Conservation (phyloP, 2,797 vertebrate species). For the Dryobates pubescens region DNA sequence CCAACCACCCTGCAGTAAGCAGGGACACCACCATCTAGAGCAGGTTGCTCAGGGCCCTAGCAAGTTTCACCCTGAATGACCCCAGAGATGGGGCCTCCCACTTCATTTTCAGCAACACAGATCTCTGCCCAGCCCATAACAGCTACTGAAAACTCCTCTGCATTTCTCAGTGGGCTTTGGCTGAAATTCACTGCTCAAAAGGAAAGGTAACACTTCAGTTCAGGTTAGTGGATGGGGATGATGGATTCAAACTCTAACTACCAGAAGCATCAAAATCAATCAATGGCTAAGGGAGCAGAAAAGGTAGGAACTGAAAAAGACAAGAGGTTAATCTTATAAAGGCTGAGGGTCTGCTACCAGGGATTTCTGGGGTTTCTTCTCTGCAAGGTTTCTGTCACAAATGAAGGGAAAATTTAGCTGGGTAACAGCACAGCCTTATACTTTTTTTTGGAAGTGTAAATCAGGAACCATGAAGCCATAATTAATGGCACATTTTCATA, state of each 20-base stretch:
- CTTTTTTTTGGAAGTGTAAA: neutral
- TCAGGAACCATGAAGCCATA: constrained; percentile 26
- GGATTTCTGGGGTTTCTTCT: neutral
- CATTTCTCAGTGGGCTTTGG: neutral
- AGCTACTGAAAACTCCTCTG: neutral
- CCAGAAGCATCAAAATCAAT: neutral
- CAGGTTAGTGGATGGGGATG: neutral
- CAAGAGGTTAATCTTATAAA: neutral
- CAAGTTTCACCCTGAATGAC: too few species aligned
- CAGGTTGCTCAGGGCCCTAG: too few species aligned
- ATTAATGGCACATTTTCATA: constrained; percentile 32
- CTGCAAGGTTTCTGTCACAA: neutral
- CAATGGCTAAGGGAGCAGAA: neutral
- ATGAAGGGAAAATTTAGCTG: neutral
- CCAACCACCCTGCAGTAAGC: too few species aligned
- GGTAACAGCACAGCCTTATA: neutral
- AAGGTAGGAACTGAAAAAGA: neutral
- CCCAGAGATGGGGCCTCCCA: too few species aligned
- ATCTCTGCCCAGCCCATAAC: neutral
- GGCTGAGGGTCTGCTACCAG: neutral
- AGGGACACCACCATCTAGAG: too few species aligned
- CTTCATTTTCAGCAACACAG: neutral
- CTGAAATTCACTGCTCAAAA: neutral
- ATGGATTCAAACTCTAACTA: neutral
- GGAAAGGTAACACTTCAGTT: neutral